These are phyloP conservation scores for Erpornis zantholeuca DNA, from an alignment of 2,113 vertebrate genomes.

Conservation along the genomic window DNA sequence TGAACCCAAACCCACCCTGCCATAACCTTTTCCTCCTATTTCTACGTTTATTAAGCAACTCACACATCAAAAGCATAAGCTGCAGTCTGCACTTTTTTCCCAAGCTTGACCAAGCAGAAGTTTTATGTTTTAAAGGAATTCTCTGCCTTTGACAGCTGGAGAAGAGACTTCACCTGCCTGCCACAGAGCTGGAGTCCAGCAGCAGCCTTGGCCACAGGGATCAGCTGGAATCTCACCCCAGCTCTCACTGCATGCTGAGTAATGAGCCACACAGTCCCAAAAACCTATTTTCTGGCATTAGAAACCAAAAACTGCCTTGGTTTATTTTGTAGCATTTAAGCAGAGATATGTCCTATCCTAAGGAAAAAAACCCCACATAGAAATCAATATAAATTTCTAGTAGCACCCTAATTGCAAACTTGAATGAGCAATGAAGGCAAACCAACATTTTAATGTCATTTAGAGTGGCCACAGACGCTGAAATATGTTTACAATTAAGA, in stretches of 20 bases:
- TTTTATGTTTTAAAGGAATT: neutral
- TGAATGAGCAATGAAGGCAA: slow-evolving; percentile 21
- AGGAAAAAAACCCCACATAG: neutral
- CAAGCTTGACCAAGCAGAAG: neutral
- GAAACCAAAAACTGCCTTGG: neutral
- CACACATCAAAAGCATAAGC: neutral
- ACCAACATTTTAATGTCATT: neutral
- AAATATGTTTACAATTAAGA: slow-evolving; percentile 16
- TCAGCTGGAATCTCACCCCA: neutral
- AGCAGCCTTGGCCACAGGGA: neutral
- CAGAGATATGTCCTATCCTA: neutral
- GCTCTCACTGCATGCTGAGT: rapidly evolving
- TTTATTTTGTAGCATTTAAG: neutral
- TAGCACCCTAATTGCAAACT: neutral
- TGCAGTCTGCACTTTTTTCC: neutral
- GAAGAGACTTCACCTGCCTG: neutral
- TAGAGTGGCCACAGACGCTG: neutral
- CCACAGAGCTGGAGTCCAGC: neutral
- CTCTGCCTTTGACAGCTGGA: neutral
- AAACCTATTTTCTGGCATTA: neutral
- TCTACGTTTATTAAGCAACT: neutral
- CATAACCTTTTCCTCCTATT: neutral
- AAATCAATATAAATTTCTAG: slow-evolving; percentile 25
- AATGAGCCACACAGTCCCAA: neutral
- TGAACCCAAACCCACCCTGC: neutral